These are phyloP conservation scores for Pogona vitticeps DNA, from an alignment of 2,113 vertebrate species.

Conservation along the genomic window DNA sequence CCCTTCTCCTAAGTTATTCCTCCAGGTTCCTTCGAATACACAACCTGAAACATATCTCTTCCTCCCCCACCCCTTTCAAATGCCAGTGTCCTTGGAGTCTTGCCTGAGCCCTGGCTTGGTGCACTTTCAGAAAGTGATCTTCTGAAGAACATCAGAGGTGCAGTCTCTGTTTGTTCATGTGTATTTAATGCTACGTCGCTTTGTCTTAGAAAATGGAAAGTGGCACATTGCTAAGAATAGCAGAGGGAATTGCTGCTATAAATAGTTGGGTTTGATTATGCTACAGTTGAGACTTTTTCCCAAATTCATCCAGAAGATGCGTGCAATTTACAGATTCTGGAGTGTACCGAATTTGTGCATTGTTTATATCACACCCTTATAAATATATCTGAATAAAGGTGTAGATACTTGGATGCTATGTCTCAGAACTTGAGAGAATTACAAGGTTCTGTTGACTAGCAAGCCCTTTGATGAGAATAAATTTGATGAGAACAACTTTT, in stretches of 20 bases:
- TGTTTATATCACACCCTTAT: not conserved
- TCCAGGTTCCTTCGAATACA: not conserved
- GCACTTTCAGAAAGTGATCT: not conserved
- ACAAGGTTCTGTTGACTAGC: too few species aligned
- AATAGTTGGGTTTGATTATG: conserved; percentile 56
- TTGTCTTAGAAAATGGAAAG: conserved; percentile 58
- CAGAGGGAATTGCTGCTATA: conserved; percentile 56
- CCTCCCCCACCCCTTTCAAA: too few species aligned
- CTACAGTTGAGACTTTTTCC: not conserved
- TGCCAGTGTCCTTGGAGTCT: not conserved
- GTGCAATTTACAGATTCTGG: rapidly evolving
- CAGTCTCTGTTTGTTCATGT: not conserved
- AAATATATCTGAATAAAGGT: not conserved
- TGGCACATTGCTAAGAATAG: conserved; percentile 64
- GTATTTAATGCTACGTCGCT: conserved; percentile 43
- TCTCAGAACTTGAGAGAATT: too few species aligned
- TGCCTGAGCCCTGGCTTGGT: not conserved
- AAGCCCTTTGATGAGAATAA: not conserved
- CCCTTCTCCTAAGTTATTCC: not conserved
- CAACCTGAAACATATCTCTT: not conserved
- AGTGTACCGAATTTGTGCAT: not conserved
- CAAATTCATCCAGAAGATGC: conserved; percentile 4
- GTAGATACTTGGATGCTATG: not conserved
- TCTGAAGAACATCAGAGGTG: not conserved
- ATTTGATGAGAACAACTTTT: not conserved